Base-by-base conservation (phyloP, 1,140 invertebrate species). In the Dreissena rostriformis region DNA sequence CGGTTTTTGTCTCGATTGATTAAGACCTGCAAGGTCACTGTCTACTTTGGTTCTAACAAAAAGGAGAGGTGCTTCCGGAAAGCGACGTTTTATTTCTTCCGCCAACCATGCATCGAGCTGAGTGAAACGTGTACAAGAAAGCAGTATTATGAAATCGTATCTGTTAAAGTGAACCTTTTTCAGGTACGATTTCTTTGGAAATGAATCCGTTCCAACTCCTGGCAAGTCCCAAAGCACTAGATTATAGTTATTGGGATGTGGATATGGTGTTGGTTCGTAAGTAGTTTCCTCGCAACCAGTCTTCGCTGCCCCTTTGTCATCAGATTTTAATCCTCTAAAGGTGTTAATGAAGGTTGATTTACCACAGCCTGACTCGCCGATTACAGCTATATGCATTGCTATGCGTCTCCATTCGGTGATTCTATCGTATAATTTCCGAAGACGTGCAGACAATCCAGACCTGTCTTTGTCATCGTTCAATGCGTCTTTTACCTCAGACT, bases 281-380 rank as follows among this genome's bases (percentile, higher is more conserved):
- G 68, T 71, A 29, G 7, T 39, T 71, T 71, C 68, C 8, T 29
- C 49, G 14, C n/a, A n/a, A 11, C n/a, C 68, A 51, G n/a, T n/a
- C 12, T 29, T 17, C 12, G 68, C 68, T 1, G 68, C 68, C n/a
- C 68, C 68, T 14, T 11, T 29, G 15, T 29, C 26, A 15, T 49
- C 39, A 0, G 49, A 15, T 39, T 71, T 51, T 49, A 71, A 49
- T 28, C 68, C 68, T 39, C 24, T 26, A 2, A 71, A 19, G 4
- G 68, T 49, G 39, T 71, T 71, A 17, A 71, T 71, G 4, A 71
- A 71, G 49, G 26, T 71, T 28, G 68, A 71, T 22, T 71, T 71
- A 14, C 68, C 68, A 28, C 19, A 26, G 7, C 68, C 68, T 4
- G 68, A 0, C 26, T 71, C 49, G 5, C 68, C 68, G n/a, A 39